These are phyloP conservation scores for Platypus cylindrus DNA, from an alignment of 2,888 invertebrate species.

Conservation along the genomic window DNA sequence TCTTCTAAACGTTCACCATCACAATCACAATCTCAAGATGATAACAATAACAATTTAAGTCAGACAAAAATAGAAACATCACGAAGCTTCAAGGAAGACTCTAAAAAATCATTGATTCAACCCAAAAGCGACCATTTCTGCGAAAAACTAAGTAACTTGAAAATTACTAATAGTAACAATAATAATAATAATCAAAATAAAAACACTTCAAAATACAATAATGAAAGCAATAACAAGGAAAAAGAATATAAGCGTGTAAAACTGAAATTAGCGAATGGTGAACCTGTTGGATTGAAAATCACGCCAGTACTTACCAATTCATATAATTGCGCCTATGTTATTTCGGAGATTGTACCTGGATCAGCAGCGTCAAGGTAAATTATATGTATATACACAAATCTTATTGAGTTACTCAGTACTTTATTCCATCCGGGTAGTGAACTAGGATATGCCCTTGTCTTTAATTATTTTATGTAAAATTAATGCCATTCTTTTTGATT, in stretches of 20 bases:
- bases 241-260: conserved; percentile 29
- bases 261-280: conserved; percentile 20
- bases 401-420: too few relatives aligned
- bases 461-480: neutral
- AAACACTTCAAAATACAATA: neutral
- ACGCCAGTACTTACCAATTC: conserved; percentile 18
- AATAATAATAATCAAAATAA: neutral
- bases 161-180: conserved; percentile 13
- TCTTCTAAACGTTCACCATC: conserved; percentile 17
- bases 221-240: conserved; percentile 13
- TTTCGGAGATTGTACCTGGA: conserved; percentile 38
- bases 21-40: conserved; percentile 16
- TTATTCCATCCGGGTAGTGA: neutral
- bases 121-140: conserved; percentile 20
- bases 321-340: conserved; percentile 31
- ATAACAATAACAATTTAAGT: conserved; percentile 14
- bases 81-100: conserved; percentile 16
- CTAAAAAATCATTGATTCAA: too few relatives aligned
- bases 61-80: conserved; percentile 17
- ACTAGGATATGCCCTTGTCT: conserved; percentile 1
- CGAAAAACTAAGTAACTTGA: conserved; percentile 21
- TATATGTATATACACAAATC: conserved; percentile 1
- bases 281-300: conserved; percentile 25
- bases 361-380: conserved; percentile 39
- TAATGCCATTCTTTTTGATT: neutral